Conservation (phyloP, 2,888 invertebrate genomes). For the Clistopyga incitator region DNA sequence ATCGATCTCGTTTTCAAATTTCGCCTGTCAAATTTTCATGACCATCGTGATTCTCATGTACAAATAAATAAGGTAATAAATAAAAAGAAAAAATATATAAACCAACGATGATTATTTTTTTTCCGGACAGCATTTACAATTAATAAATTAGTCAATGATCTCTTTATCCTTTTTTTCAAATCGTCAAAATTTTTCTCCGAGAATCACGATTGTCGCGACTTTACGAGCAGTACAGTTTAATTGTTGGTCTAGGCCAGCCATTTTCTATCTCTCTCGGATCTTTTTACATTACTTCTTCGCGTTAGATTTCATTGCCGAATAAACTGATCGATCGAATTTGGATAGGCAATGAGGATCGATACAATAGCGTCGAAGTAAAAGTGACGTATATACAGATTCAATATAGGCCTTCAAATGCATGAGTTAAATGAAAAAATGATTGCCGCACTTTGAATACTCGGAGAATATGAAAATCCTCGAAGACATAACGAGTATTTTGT, state of each 20-base stretch:
- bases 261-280: conserved; percentile 41
- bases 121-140: conserved; percentile 36
- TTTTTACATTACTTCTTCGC: conserved; percentile 33
- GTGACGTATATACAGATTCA: conserved; percentile 58
- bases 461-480: conserved; percentile 19
- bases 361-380: conserved; percentile 31
- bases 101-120: conserved; percentile 32
- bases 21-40: conserved; percentile 1
- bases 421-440: conserved; percentile 38
- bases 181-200: conserved; percentile 43
- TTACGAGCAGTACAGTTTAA: conserved; percentile 20
- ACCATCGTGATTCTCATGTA: conserved; percentile 48
- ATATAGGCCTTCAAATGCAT: conserved; percentile 58
- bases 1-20: conserved; percentile 49
- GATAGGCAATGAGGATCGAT: conserved; percentile 42
- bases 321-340: conserved; percentile 43
- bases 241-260: conserved; percentile 66
- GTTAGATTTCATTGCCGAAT: conserved; percentile 40
- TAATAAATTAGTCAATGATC: conserved; percentile 46
- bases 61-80: conserved; percentile 62
- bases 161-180: not conserved
- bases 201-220: conserved; percentile 47
- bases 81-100: conserved; percentile 52
- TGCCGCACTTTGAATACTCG: conserved; percentile 7
- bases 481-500: conserved; percentile 31